Conservation (phyloP, 2,113 vertebrate genomes). For the Alligator sinensis region DNA sequence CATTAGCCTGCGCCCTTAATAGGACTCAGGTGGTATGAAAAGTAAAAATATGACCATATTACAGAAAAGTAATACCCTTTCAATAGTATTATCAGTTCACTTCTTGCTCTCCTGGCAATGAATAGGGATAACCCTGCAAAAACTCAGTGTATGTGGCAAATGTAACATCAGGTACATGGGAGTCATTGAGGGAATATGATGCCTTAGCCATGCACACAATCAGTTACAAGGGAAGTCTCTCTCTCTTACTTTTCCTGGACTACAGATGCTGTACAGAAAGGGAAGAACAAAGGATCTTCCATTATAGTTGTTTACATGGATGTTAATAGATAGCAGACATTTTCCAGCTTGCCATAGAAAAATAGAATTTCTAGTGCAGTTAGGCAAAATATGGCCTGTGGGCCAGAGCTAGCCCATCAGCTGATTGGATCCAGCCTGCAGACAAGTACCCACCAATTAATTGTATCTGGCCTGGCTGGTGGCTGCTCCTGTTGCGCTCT, state of each 20-base stretch:
- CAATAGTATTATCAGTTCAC: background rate
- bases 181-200: background rate
- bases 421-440: too few relatives aligned
- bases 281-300: too few relatives aligned
- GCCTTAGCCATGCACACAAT: background rate
- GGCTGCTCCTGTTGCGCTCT: too few relatives aligned
- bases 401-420: background rate
- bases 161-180: background rate
- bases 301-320: too few relatives aligned
- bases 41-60: conserved; percentile 29
- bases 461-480: too few relatives aligned
- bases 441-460: too few relatives aligned
- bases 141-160: background rate
- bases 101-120: background rate
- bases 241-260: background rate
- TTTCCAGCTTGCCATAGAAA: background rate
- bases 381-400: background rate
- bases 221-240: background rate
- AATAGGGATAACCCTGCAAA: background rate
- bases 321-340: background rate
- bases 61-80: conserved; percentile 2
- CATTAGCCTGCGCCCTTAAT: background rate
- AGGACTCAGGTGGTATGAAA: conserved; percentile 5
- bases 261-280: background rate
- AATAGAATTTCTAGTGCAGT: background rate